Percentiles rank a stretch among this genome's conserved stretches.
Evolutionary conservation across 2,113 vertebrate species (phyloP).

Genomic region (Butorides virescens): DNA sequence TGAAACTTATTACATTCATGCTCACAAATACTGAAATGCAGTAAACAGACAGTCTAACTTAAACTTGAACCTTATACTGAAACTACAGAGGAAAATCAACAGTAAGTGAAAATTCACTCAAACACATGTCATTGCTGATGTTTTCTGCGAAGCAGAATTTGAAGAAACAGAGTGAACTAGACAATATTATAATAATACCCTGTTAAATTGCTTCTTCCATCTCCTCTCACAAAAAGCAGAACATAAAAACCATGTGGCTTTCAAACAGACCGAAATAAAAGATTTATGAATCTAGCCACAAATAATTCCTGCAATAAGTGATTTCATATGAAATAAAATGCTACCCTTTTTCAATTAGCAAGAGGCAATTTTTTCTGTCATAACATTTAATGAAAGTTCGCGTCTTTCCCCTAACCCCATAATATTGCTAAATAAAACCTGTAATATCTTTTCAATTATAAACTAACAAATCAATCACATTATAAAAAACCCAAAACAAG

Average conservation of each 20-base stretch:
- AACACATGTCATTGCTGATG: background rate
- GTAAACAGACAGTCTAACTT: background rate
- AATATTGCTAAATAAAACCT: constrained; percentile 80
- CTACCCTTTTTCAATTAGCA: constrained; percentile 69
- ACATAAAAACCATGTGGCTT: constrained; percentile 9
- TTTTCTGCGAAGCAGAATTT: background rate
- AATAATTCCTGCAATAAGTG: constrained; percentile 42
- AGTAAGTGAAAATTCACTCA: background rate
- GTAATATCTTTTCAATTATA: constrained; percentile 71
- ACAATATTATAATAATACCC: background rate
- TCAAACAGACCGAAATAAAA: constrained; percentile 40
- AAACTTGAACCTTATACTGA: background rate
- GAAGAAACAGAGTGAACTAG: constrained; percentile 35
- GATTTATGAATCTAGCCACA: constrained; percentile 45
- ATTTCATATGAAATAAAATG: constrained; percentile 49
- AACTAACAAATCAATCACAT: constrained; percentile 73
- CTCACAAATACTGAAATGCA: constrained; percentile 24
- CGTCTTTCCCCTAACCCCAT: constrained; percentile 17
- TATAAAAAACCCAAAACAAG: constrained; percentile 69
- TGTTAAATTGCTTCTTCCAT: background rate
- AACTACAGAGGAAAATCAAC: background rate
- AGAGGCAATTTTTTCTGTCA: constrained; percentile 70
- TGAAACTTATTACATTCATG: background rate
- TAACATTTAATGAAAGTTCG: constrained; percentile 76
- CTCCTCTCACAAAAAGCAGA: background rate